These are phyloP conservation scores for Sipha flava DNA, from an alignment of 1,140 invertebrate genomes.

Conservation along the genomic window DNA sequence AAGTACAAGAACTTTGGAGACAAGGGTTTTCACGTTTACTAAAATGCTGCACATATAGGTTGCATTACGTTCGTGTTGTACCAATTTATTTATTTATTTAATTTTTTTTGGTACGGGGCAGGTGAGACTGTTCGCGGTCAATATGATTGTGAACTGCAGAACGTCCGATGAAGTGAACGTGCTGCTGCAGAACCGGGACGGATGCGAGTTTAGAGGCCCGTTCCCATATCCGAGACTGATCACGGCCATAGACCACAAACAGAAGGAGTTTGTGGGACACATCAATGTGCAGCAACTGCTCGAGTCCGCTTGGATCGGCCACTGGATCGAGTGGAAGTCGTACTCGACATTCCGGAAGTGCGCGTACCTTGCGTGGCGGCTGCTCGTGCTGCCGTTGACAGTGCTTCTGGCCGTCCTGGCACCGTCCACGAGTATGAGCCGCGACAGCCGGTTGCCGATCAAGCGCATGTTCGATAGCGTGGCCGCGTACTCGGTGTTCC, in stretches of 20 bases:
- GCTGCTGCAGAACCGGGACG: slow-evolving; percentile 50
- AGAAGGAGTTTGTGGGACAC: slow-evolving; percentile 67
- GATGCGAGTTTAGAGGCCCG: slow-evolving; percentile 42
- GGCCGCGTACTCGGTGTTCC: slow-evolving; percentile 55
- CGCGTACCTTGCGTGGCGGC: slow-evolving; percentile 42
- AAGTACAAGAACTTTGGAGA: no score
- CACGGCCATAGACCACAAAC: slow-evolving; percentile 60
- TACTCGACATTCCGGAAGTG: slow-evolving; percentile 43
- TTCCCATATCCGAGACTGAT: slow-evolving; percentile 54
- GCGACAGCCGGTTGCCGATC: slow-evolving; percentile 47
- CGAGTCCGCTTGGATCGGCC: slow-evolving; percentile 48
- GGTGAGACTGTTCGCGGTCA: slow-evolving; percentile 54
- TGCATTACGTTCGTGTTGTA: no score
- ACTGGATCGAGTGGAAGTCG: slow-evolving; percentile 50
- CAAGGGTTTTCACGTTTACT: no score
- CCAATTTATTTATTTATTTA: no score
- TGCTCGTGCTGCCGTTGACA: slow-evolving; percentile 47
- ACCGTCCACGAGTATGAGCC: slow-evolving; percentile 43
- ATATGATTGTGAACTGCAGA: slow-evolving; percentile 53
- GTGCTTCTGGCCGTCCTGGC: slow-evolving; percentile 45
- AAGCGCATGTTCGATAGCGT: slow-evolving; percentile 53
- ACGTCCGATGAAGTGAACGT: slow-evolving; percentile 59
- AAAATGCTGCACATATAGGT: no score
- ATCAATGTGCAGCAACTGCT: slow-evolving; percentile 59
- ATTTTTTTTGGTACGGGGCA: slow-evolving; percentile 36